Percentiles rank a stretch among this genome's conserved stretches.
Conservation (phyloP, 2,888 invertebrate species). For the Baronia brevicornis region DNA sequence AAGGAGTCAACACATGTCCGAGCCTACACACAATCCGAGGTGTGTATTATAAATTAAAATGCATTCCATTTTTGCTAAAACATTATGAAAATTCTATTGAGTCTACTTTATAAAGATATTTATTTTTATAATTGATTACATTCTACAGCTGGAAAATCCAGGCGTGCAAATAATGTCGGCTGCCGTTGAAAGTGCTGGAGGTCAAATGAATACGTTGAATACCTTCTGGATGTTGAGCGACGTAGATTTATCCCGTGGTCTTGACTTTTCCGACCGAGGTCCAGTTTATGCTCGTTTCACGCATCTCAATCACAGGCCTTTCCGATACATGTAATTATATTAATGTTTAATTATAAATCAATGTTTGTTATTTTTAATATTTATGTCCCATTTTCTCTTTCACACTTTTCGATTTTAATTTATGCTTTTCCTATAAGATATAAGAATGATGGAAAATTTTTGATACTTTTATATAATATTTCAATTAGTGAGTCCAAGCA, state of each 20-base stretch:
- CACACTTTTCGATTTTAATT: no score
- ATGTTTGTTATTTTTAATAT: not conserved
- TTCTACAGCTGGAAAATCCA: conserved; percentile 74
- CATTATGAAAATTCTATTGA: no score
- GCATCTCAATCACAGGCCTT: conserved; percentile 85
- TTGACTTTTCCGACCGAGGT: conserved; percentile 85
- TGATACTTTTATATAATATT: no score
- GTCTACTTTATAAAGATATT: no score
- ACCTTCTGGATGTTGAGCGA: conserved; percentile 89
- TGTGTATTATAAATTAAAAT: conserved; percentile 22
- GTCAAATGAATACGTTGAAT: conserved; percentile 72
- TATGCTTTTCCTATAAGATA: no score
- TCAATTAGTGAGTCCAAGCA: no score
- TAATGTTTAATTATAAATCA: conserved; percentile 12
- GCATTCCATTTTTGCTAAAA: no score
- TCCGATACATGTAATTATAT: conserved; percentile 75
- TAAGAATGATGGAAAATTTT: no score
- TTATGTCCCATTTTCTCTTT: no score
- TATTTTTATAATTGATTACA: conserved; percentile 6
- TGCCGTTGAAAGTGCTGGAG: conserved; percentile 59
- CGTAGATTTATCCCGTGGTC: conserved; percentile 85
- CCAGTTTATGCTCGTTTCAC: conserved; percentile 82
- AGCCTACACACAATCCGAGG: conserved; percentile 58
- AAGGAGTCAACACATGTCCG: conserved; percentile 70
- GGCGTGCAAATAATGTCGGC: conserved; percentile 73